phyloP scores from a whole-genome alignment of 2,888 invertebrate species.

The Melolontha melolontha region DNA sequence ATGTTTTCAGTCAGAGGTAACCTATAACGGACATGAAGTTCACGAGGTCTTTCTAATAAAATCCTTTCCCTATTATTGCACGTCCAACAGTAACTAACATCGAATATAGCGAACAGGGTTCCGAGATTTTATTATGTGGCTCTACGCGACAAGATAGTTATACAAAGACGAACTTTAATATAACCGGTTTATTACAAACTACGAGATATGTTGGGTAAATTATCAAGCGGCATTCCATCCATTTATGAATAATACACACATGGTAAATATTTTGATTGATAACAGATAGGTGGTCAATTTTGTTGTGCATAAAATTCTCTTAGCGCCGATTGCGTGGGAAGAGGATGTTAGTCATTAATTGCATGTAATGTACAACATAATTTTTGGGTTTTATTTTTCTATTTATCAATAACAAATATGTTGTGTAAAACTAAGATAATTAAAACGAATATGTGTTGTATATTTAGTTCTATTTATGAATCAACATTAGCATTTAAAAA shows the following conservation, averaged over 20 bases:
- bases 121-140: constrained; percentile 16
- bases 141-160: constrained; percentile 1
- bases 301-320: no score
- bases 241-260: not conserved
- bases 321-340: no score
- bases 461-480: constrained; percentile 24
- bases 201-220: not conserved
- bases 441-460: constrained; percentile 10
- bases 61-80: no score
- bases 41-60: no score
- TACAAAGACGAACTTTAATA: constrained; percentile 28
- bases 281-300: not conserved
- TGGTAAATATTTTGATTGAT: constrained; percentile 1
- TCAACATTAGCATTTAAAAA: constrained; percentile 36
- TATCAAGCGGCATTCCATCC: not conserved
- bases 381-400: no score
- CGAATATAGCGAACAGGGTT: constrained; percentile 3
- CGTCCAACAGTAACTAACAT: not conserved
- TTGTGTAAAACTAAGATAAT: not conserved
- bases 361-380: no score
- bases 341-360: constrained; percentile 1
- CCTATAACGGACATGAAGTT: no score
- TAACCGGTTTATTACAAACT: constrained; percentile 34
- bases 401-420: no score
- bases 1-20: no score